Percentiles rank a stretch among this genome's conserved stretches.
These are phyloP conservation scores for Teleopsis dalmanni DNA, from an alignment of 1,140 invertebrate species.

Conservation along the genomic window DNA sequence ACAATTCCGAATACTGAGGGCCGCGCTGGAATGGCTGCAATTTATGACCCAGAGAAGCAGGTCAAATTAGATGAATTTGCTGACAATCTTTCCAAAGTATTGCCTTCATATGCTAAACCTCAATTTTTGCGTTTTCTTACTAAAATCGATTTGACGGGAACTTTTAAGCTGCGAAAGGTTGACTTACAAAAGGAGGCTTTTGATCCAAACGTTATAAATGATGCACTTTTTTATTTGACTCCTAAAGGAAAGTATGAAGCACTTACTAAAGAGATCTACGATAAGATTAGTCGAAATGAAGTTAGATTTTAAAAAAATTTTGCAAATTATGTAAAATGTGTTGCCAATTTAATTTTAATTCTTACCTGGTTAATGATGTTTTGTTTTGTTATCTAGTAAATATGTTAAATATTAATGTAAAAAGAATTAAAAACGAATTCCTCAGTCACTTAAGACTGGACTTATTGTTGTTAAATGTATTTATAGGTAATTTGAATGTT, in stretches of 20 bases:
- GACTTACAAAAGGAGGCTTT: slow-evolving; percentile 87
- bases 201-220: slow-evolving; percentile 67
- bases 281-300: slow-evolving; percentile 48
- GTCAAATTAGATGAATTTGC: slow-evolving; percentile 61
- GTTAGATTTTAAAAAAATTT: slow-evolving; percentile 11
- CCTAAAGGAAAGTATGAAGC: slow-evolving; percentile 45
- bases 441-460: no score
- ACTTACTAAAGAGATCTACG: slow-evolving; percentile 55
- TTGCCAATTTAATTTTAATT: no score
- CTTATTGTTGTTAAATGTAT: no score
- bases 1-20: slow-evolving; percentile 78
- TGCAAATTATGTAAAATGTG: no score
- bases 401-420: no score
- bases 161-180: slow-evolving; percentile 89
- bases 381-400: no score
- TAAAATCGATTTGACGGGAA: slow-evolving; percentile 84
- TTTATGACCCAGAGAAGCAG: slow-evolving; percentile 67
- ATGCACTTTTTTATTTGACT: slow-evolving; percentile 64
- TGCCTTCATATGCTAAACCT: slow-evolving; percentile 82
- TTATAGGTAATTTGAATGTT: no score
- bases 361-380: no score
- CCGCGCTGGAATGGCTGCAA: slow-evolving; percentile 93
- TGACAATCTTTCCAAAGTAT: slow-evolving; percentile 55
- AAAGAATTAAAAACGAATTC: no score
- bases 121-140: slow-evolving; percentile 77